A percentile compares a stretch with the other conserved stretches of the same genome.
Conservation (phyloP, 2,797 vertebrate species). For the Characodon lateralis region DNA sequence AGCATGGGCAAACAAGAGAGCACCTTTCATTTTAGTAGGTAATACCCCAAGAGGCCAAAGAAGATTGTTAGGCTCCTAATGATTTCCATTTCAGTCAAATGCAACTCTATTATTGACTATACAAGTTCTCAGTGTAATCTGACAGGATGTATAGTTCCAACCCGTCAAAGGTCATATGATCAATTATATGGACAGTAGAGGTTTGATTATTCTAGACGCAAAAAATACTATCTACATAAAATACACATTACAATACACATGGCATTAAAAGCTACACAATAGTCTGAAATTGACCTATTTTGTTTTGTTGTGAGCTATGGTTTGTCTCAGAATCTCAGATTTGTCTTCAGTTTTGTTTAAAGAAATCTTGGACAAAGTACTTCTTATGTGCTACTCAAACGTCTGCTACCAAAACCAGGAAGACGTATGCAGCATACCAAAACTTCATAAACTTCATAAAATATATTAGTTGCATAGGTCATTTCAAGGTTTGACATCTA, state of each 20-base stretch:
- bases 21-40: conserved; percentile 60
- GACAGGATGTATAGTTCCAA: conserved; percentile 10
- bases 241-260: not conserved
- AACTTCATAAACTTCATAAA: not conserved
- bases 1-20: conserved; percentile 10
- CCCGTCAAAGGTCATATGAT: conserved; percentile 5
- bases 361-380: not conserved
- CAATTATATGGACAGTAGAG: conserved; percentile 6
- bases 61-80: conserved; percentile 43
- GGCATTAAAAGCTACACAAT: conserved; percentile 5
- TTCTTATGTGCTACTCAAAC: not conserved
- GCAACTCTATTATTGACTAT: conserved; percentile 34
- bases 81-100: conserved; percentile 37
- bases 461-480: not conserved
- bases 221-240: conserved; percentile 1
- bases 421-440: not conserved
- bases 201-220: conserved; percentile 8
- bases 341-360: not conserved
- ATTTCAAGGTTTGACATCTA: not conserved
- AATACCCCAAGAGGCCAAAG: conserved; percentile 42
- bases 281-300: not conserved
- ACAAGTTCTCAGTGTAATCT: conserved; percentile 5
- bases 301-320: not conserved
- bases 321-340: not conserved
- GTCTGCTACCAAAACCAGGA: not conserved